Conservation (phyloP, 2,797 vertebrate species). For the Simalia tracyae region DNA sequence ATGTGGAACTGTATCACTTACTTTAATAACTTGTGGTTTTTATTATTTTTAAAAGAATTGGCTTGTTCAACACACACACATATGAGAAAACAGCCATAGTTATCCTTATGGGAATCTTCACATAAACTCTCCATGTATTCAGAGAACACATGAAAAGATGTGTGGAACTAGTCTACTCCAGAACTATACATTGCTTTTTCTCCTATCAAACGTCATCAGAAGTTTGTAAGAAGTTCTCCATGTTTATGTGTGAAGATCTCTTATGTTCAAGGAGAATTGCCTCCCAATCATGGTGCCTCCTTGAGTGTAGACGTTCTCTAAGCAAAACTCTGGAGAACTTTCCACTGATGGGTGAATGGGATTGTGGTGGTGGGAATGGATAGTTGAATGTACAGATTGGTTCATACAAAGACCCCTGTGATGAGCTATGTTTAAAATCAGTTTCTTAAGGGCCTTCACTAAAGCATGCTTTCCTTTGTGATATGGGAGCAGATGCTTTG, state of each 20-base stretch:
- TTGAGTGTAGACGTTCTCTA: neutral
- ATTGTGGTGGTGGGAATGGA: neutral
- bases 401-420: neutral
- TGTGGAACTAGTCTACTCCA: neutral
- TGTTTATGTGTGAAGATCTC: neutral
- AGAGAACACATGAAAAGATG: no score
- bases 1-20: conserved; percentile 68
- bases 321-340: neutral
- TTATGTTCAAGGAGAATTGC: neutral
- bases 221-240: neutral
- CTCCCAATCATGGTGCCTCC: neutral
- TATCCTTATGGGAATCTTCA: conserved; percentile 8
- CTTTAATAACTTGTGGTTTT: conserved; percentile 66
- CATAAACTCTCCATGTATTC: neutral
- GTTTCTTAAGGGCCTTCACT: conserved; percentile 58
- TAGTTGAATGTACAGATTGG: neutral
- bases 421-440: conserved; percentile 60
- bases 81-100: conserved; percentile 55
- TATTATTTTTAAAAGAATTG: conserved; percentile 34
- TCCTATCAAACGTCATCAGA: neutral
- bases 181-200: neutral
- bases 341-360: neutral
- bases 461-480: conserved; percentile 53
- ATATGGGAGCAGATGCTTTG: conserved; percentile 59
- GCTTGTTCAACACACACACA: conserved; percentile 53